These are phyloP conservation scores for Pristionchus arcanus DNA, from an alignment of 2,888 invertebrate genomes.

Conservation along the genomic window DNA sequence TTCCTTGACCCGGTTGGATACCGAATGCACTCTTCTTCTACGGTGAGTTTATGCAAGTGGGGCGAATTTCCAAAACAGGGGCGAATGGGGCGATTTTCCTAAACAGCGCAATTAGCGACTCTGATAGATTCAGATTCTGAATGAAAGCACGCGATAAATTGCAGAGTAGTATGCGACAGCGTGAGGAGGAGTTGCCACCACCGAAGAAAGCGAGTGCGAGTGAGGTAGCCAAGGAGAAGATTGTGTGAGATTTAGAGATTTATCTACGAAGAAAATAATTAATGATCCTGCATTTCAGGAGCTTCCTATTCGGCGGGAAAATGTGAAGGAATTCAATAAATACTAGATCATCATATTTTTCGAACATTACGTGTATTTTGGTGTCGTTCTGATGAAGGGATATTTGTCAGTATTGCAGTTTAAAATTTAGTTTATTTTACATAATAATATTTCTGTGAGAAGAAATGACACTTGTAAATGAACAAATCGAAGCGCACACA, in stretches of 20 bases:
- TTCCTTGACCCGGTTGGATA: slow-evolving; percentile 45
- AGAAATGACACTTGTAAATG: neutral
- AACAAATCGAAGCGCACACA: neutral
- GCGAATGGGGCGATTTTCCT: neutral
- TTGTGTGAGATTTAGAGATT: slow-evolving; percentile 4
- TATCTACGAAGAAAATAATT: too few relatives aligned
- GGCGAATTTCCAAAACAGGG: too few relatives aligned
- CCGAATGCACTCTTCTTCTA: slow-evolving; percentile 44
- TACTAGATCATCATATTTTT: neutral
- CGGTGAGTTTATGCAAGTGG: neutral
- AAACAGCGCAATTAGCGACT: neutral
- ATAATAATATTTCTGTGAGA: too few relatives aligned
- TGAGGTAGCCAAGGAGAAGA: slow-evolving; percentile 42
- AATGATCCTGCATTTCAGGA: neutral
- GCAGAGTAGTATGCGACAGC: neutral
- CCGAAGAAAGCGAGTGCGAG: slow-evolving; percentile 29
- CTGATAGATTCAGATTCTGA: neutral
- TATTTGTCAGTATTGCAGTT: neutral
- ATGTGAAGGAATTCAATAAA: neutral
- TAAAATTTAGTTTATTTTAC: too few relatives aligned
- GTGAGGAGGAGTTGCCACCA: neutral
- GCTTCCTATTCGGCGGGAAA: slow-evolving; percentile 47
- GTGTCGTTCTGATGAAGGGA: neutral
- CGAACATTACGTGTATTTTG: neutral
- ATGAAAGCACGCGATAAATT: neutral